phyloP scores from a whole-genome alignment of 2,797 vertebrate species.

The Euphonia xanthogaster region DNA sequence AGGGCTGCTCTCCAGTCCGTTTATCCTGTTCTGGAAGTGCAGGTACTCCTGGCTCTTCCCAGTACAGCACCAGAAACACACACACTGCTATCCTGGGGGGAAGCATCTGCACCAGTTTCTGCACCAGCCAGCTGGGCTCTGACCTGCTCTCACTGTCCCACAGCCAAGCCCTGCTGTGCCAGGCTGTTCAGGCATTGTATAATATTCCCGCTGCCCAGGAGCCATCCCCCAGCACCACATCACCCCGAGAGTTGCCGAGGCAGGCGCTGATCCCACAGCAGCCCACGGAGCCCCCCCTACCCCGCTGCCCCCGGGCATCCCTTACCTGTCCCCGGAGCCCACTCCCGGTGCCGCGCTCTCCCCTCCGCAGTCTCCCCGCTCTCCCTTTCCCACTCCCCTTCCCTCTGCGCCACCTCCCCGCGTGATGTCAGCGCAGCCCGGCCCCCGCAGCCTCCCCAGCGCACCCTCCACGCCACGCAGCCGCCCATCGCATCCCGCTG shows the following conservation, averaged over 20 bases:
- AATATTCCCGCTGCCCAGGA: not conserved
- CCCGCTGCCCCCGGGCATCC: not conserved
- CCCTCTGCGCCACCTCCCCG: slow-evolving; percentile 37
- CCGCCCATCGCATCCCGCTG: not conserved
- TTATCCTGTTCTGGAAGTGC: not conserved
- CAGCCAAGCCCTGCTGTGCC: not conserved
- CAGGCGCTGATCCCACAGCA: not conserved
- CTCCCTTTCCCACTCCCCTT: slow-evolving; percentile 15
- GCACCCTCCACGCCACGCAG: not conserved
- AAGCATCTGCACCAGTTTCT: not conserved
- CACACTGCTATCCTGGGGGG: not conserved
- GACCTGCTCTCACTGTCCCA: not conserved
- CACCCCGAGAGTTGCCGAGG: not conserved
- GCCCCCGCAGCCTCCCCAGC: slow-evolving; percentile 37
- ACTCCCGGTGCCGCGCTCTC: not conserved
- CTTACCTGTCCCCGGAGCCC: slow-evolving; percentile 48
- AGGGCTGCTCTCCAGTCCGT: not conserved
- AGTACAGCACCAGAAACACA: not conserved
- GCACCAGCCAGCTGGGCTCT: not conserved
- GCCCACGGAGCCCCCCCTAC: rapidly evolving
- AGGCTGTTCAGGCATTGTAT: not conserved
- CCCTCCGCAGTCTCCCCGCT: slow-evolving; percentile 50
- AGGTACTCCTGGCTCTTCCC: not conserved
- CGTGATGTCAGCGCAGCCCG: slow-evolving; percentile 35
- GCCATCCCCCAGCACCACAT: not conserved